These are phyloP conservation scores for Eunapius fragilis DNA, from an alignment of 37 sponge, comb jelly and placozoan genomes.

Conservation along the genomic window DNA sequence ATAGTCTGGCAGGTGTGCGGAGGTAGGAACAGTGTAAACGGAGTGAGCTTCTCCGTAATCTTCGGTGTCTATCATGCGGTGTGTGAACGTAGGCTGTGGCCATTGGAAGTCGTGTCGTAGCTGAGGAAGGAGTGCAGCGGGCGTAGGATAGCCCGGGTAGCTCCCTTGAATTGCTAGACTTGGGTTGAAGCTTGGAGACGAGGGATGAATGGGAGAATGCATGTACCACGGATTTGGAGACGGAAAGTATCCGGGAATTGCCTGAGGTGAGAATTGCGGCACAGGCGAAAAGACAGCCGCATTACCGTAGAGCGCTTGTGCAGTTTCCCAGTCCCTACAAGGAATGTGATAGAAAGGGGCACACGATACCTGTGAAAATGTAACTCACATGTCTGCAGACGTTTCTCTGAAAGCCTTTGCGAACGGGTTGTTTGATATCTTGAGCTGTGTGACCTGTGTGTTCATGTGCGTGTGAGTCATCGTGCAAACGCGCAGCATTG, in stretches of 20 bases:
- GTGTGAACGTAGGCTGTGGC: too few relatives aligned
- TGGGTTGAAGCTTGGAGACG: slow-evolving; percentile 9
- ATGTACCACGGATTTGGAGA: background rate
- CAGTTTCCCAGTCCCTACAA: slow-evolving; percentile 72
- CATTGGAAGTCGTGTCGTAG: too few relatives aligned
- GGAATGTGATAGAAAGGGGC: background rate
- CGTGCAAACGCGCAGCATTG: too few relatives aligned
- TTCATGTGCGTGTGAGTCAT: too few relatives aligned
- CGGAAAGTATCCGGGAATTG: background rate
- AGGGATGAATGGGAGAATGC: background rate
- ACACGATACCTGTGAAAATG: background rate
- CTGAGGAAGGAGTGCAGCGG: background rate
- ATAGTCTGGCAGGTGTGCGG: slow-evolving; percentile 39
- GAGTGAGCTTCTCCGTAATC: background rate
- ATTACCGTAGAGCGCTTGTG: slow-evolving; percentile 57
- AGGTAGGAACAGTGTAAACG: slow-evolving; percentile 1
- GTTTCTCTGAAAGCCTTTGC: slow-evolving; percentile 89
- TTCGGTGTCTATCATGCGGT: background rate
- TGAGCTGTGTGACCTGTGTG: slow-evolving; percentile 80
- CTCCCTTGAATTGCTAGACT: background rate
- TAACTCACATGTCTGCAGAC: slow-evolving; percentile 64
- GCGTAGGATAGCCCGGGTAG: background rate
- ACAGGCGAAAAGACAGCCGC: slow-evolving; percentile 1
- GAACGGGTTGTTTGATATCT: slow-evolving; percentile 88
- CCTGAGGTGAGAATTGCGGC: slow-evolving; percentile 17